A percentile compares a stretch with the other conserved stretches of the same genome.
Evolutionary conservation across 2,797 vertebrate genomes (phyloP).

Genomic region (Vultur gryphus): DNA sequence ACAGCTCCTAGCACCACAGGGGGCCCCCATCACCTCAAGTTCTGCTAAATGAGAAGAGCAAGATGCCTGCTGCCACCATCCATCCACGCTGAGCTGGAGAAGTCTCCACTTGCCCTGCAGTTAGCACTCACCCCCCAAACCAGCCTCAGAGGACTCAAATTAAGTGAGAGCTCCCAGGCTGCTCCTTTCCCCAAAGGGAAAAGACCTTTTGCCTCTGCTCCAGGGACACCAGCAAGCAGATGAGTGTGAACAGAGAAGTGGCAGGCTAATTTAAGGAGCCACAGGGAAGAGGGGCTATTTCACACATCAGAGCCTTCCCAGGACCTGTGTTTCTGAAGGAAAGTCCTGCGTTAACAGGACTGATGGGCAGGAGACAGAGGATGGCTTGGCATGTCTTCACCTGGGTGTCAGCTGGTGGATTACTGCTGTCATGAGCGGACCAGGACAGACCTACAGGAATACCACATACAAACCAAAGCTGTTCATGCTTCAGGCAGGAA

Average conservation of each 20-base stretch:
- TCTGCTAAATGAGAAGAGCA: slow-evolving; percentile 12
- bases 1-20: background rate
- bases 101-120: background rate
- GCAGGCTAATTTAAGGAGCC: background rate
- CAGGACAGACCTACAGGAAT: background rate
- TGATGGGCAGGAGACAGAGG: background rate
- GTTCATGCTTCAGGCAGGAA: background rate
- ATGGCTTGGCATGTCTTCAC: background rate
- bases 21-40: background rate
- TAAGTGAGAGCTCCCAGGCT: background rate
- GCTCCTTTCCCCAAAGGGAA: background rate
- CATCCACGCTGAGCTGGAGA: background rate
- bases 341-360: background rate
- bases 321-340: background rate
- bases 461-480: background rate
- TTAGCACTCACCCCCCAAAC: background rate
- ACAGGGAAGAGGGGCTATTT: background rate
- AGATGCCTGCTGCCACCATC: slow-evolving; percentile 5
- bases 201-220: background rate
- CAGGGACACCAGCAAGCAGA: background rate
- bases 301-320: background rate
- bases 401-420: background rate
- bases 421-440: background rate
- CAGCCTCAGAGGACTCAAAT: background rate
- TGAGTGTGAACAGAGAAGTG: background rate